A percentile compares a stretch with the other conserved stretches of the same genome.
These are phyloP conservation scores for Danio jaintianensis DNA, from an alignment of 2,797 vertebrate species.

Conservation along the genomic window DNA sequence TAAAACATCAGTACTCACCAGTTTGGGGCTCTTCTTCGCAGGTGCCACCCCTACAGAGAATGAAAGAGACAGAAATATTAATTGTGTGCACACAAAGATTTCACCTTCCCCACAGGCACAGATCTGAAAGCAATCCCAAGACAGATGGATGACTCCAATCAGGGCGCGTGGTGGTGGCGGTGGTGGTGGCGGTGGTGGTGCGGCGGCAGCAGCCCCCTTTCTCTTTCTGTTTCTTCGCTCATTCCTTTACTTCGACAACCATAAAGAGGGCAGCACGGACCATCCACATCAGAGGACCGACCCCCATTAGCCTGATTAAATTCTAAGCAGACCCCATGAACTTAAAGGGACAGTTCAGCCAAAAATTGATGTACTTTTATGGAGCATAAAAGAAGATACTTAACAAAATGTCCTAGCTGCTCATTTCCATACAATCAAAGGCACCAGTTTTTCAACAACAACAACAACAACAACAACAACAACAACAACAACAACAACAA, in stretches of 20 bases:
- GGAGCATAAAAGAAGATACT: constrained; percentile 6
- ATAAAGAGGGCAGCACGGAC: constrained; percentile 57
- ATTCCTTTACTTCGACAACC: constrained; percentile 61
- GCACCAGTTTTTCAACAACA: not conserved
- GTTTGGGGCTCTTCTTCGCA: constrained; percentile 98
- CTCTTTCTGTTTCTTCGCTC: constrained; percentile 55
- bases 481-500: too few relatives aligned
- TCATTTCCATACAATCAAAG: not conserved
- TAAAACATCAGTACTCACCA: constrained; percentile 85
- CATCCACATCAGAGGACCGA: constrained; percentile 24
- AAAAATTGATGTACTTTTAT: not conserved
- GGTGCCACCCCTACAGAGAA: constrained; percentile 89
- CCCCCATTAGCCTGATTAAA: constrained; percentile 9
- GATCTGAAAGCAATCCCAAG: constrained; percentile 69
- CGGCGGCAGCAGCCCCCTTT: constrained; percentile 62
- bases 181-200: not conserved
- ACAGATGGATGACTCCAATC: constrained; percentile 77
- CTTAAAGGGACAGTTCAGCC: constrained; percentile 3
- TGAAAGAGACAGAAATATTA: constrained; percentile 64
- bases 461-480: too few relatives aligned
- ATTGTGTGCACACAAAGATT: constrained; percentile 72
- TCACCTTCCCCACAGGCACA: constrained; percentile 75
- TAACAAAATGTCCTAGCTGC: not conserved
- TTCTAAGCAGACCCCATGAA: constrained; percentile 7
- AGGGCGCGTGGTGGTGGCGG: constrained; percentile 14